These are phyloP conservation scores for Clinocottus analis DNA, from an alignment of 2,113 vertebrate genomes.

Conservation along the genomic window DNA sequence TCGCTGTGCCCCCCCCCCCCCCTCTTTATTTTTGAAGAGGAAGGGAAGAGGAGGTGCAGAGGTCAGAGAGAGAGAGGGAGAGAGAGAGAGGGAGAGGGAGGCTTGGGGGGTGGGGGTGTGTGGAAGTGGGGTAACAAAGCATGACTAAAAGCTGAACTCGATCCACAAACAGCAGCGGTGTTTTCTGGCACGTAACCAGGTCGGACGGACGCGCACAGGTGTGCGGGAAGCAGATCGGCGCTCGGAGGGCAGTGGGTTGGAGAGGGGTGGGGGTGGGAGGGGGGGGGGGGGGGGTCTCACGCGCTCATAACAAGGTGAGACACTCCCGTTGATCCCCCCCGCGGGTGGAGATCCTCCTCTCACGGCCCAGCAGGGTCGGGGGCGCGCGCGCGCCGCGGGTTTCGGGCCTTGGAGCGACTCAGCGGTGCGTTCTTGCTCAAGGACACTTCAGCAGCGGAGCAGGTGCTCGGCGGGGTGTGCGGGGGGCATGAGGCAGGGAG, in stretches of 20 bases:
- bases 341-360: constrained; percentile 23
- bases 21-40: constrained; percentile 12
- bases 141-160: constrained; percentile 80
- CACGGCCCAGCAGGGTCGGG: constrained; percentile 24
- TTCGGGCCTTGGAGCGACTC: constrained; percentile 10
- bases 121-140: constrained; percentile 65
- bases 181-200: constrained; percentile 40
- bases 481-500: not conserved
- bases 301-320: constrained; percentile 35
- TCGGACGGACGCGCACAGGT: constrained; percentile 38
- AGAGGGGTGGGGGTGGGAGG: too few species aligned
- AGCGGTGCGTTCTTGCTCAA: constrained; percentile 44
- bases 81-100: constrained; percentile 24
- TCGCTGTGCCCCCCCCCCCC: constrained; percentile 30
- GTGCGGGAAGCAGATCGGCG: constrained; percentile 2
- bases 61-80: constrained; percentile 45
- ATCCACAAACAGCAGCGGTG: constrained; percentile 57
- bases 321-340: constrained; percentile 33
- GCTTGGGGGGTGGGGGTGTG: constrained; percentile 22
- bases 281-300: constrained; percentile 12
- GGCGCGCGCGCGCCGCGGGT: constrained; percentile 1
- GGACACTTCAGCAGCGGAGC: constrained; percentile 55
- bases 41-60: constrained; percentile 33
- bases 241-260: too few species aligned
- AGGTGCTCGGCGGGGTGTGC: constrained; percentile 26